Evolutionary conservation across 1,140 invertebrate genomes (phyloP).

Genomic region (Neodiprion fabricii): DNA sequence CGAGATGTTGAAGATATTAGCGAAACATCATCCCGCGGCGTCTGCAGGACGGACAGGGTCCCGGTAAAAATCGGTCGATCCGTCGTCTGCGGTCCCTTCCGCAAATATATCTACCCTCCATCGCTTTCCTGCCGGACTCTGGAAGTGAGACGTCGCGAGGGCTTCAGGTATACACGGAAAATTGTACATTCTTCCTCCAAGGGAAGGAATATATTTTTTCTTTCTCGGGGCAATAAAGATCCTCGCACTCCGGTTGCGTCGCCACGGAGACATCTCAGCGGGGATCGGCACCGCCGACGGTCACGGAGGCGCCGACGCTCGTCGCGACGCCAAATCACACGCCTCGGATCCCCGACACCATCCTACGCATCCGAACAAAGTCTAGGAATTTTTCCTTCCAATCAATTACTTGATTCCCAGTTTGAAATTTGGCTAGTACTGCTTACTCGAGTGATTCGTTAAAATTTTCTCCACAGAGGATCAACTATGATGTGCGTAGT

Average conservation of each 20-base stretch:
- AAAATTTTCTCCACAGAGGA: background rate
- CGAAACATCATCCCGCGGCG: too few relatives aligned
- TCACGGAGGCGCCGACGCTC: background rate
- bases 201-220: background rate
- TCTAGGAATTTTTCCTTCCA: background rate
- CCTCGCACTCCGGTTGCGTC: slow-evolving; percentile 7
- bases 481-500: background rate
- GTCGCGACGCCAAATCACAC: slow-evolving; percentile 1
- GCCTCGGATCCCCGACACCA: background rate
- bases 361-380: background rate
- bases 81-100: too few relatives aligned
- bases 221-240: slow-evolving; percentile 16
- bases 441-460: background rate
- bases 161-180: too few relatives aligned
- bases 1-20: too few relatives aligned
- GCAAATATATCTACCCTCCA: too few relatives aligned
- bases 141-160: too few relatives aligned
- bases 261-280: slow-evolving; percentile 25
- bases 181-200: background rate
- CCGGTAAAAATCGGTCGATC: too few relatives aligned
- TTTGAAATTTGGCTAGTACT: background rate
- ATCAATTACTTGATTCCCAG: background rate
- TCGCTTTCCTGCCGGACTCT: too few relatives aligned
- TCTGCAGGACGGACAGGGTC: too few relatives aligned
- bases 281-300: slow-evolving; percentile 21